Evolutionary conservation across 2,113 vertebrate species (phyloP), one percentile per base, ranked within the genome.

Genomic region (Platycercus adscitus): DNA sequence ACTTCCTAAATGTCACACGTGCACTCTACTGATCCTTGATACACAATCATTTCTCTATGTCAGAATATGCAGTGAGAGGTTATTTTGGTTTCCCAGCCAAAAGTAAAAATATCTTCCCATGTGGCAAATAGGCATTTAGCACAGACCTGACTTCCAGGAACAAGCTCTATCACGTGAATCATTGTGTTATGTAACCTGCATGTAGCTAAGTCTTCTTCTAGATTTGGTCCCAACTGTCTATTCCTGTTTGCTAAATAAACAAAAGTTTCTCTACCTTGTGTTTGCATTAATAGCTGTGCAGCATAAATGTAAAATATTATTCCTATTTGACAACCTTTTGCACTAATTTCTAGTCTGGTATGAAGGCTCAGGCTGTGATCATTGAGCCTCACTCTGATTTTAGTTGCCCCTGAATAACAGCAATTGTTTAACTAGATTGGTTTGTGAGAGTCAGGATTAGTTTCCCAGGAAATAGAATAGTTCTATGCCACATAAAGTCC

Each of bases 301-400:
- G 7, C 17, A 55, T 41, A 10, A 92, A 46, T 58, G 7, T 18
- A 70, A 90, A 53, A 53, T 78, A 35, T 55, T 52, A 60, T 37
- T 88, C 11, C 46, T 52, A 69, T 56, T 35, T 66, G 15, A 53
- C 77, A 16, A 55, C 6, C 7, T 37, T 93, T 88, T 73, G 15
- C 13, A 49, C 15, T 78, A 17, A 41, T 69, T 88, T 87, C 85
- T 71, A 47, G 9, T 60, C 19, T 60, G 20, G 31, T 52, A 18
- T 0, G 0, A 93, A 91, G 33, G 3, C 9, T 87, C 2, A 16
- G 23, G 18, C 21, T 12, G 4, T 12, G 13, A 11, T 39, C 20
- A 31, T 29, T 91, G 35, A 81, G 5, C 21, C 12, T 88, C 29
- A 11, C 10, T 66, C 28, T 63, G 4, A 1, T 63, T 88, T 71